Base-by-base conservation (phyloP, 2,888 invertebrate species). In the Alcis repandata region DNA sequence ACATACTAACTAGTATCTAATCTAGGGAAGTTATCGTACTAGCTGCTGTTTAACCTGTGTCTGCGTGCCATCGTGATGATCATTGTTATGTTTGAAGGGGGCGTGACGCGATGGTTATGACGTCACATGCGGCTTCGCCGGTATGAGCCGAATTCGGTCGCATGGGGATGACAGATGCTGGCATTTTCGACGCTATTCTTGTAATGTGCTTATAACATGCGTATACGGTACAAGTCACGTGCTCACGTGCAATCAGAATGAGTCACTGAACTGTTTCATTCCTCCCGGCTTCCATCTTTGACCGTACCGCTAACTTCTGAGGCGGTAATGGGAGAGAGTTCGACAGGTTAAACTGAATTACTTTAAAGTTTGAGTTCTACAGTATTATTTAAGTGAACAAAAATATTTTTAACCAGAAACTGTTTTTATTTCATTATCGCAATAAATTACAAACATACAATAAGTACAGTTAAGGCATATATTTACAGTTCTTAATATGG, bases 371-470 rank as follows among this genome's bases (percentile, higher is more conserved):
- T n/a, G n/a, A n/a, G n/a, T n/a, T n/a, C n/a, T n/a, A n/a, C n/a
- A n/a, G n/a, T n/a, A n/a, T n/a, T n/a, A n/a, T n/a, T n/a, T 6
- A 59, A 17, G 51, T 51, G 20, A 33, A 48, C 33, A 51, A 43
- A 41, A 52, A 10, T 9, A 0, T 10, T 15, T 7, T n/a, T 22
- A 54, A 36, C 20, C 19, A 32, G 10, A 59, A 48, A 73, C 41
- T 59, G 51, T 59, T 62, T 70, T 65, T 59, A 66, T 70, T 73
- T 32, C 40, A 56, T 56, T 56, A 15, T 32, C 13, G 41, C 66
- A 67, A 70, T 75, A 74, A 75, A 69, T 74, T 73, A 74, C 53
- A 70, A 68, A 71, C 66, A 71, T 70, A 71, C 68, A 72, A 36
- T 51, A 62, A 59, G 45, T 64, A 60, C 56, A 56, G n/a, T 52